A percentile compares a stretch with the other conserved stretches of the same genome.
Evolutionary conservation across 2,888 invertebrate species (phyloP).

Genomic region (Drosophila monieri): DNA sequence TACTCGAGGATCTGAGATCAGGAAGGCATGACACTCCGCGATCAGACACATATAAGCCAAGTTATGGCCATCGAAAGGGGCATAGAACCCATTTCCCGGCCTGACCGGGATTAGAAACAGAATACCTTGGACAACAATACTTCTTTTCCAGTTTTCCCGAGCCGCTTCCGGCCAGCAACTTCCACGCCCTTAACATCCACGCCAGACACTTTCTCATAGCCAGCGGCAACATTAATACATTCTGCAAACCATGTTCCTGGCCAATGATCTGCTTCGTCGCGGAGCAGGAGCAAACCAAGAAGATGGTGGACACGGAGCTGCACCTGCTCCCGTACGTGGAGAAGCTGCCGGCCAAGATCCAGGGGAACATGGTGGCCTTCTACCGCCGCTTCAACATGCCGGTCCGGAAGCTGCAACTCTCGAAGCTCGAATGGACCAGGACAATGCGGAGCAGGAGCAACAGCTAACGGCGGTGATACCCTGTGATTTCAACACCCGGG

Average conservation of each 20-base stretch:
- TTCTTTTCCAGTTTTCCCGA: constrained; percentile 23
- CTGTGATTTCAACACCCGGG: constrained; percentile 50
- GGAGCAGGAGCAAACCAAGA: constrained; percentile 69
- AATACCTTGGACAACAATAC: no score
- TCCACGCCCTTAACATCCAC: no score
- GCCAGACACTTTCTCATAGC: no score
- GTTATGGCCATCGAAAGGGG: no score
- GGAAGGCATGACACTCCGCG: neutral
- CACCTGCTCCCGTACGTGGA: constrained; percentile 42
- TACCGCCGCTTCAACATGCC: constrained; percentile 83
- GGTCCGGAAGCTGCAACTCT: constrained; percentile 44
- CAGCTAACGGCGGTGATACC: constrained; percentile 27
- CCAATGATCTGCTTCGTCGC: constrained; percentile 87
- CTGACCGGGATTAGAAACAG: no score
- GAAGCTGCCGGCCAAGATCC: constrained; percentile 56
- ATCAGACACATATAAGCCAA: no score
- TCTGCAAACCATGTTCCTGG: constrained; percentile 91
- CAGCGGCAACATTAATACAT: constrained; percentile 89
- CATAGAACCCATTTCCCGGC: no score
- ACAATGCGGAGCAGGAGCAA: constrained; percentile 10
- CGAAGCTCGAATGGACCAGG: constrained; percentile 22
- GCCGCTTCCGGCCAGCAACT: constrained; percentile 34
- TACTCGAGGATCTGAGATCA: no score
- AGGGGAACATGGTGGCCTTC: constrained; percentile 74
- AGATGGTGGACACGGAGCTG: constrained; percentile 86